Base-by-base conservation (phyloP, 1,140 invertebrate genomes). In the Periplaneta americana region DNA sequence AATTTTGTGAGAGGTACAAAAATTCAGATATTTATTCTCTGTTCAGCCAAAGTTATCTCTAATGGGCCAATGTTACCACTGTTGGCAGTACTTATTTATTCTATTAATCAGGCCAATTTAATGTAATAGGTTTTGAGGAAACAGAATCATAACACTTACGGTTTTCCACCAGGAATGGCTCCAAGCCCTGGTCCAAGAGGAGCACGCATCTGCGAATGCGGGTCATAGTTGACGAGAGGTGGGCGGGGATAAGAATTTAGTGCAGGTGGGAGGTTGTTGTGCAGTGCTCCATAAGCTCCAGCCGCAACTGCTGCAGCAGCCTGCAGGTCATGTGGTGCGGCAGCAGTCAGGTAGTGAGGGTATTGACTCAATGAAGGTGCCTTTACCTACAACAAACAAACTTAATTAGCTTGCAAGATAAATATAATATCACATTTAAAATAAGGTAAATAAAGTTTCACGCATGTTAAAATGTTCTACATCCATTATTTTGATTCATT, bases 121-220 rank as follows among this genome's bases (percentile, higher is more conserved):
- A n/a, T n/a, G n/a, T n/a, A n/a, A n/a, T n/a, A n/a, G n/a, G n/a
- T n/a, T n/a, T n/a, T n/a, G n/a, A n/a, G n/a, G n/a, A n/a, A n/a
- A n/a, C n/a, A n/a, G n/a, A n/a, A n/a, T n/a, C n/a, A n/a, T n/a
- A n/a, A n/a, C n/a, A 96, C 95, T 95, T 92, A 98, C 96, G 96
- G 96, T 92, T 97, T 98, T 85, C 95, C 96, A 76, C 96, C 96
- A 81, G 95, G 93, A 85, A 97, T 95, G 22, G 91, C 91, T 76
- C 92, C 90, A 1, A 92, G 85, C 74, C 87, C 91, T 92, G 87
- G 89, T 84, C 92, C 88, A 88, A 94, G 87, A 81, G 93, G 91
- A 5, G 92, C 91, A 82, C 94, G 87, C 85, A 94, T 92, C 82
- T 93, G 93, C 83, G 93, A 91, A 86, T 93, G 93, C 76, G 91